These are phyloP conservation scores for Gasterosteus nipponicus DNA, from an alignment of 2,113 vertebrate species.

Conservation along the genomic window DNA sequence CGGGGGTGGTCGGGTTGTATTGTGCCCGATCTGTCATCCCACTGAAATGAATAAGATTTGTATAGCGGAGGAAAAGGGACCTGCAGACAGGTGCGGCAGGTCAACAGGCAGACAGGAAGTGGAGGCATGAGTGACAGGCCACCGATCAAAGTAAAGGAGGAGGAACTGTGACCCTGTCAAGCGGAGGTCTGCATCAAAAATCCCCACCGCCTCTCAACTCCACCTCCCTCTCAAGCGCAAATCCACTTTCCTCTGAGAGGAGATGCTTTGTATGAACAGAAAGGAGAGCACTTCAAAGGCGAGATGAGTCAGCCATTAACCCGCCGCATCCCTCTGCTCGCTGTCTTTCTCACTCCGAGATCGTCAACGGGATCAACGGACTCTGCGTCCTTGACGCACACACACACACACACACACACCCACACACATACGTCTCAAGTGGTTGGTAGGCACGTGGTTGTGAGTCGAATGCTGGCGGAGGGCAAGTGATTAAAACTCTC, in stretches of 20 bases:
- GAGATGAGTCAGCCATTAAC: conserved; percentile 64
- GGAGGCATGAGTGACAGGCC: conserved; percentile 57
- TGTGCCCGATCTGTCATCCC: conserved; percentile 10
- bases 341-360: conserved; percentile 22
- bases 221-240: conserved; percentile 42
- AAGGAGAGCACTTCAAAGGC: conserved; percentile 59
- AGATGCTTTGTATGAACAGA: conserved; percentile 38
- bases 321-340: conserved; percentile 21
- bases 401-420: not conserved
- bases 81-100: conserved; percentile 45
- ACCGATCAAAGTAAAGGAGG: conserved; percentile 53
- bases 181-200: conserved; percentile 56
- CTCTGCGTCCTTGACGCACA: conserved; percentile 45
- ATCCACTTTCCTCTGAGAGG: conserved; percentile 55
- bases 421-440: conserved; percentile 1
- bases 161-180: conserved; percentile 59
- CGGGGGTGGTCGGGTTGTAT: not conserved
- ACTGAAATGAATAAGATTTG: conserved; percentile 26
- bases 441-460: not conserved
- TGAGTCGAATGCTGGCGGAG: not conserved
- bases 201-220: conserved; percentile 36
- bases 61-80: conserved; percentile 22
- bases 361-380: conserved; percentile 39
- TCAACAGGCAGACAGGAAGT: conserved; percentile 54
- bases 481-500: conserved; percentile 2